phyloP scores from a whole-genome alignment of 2,113 vertebrate genomes.

The Apaloderma vittatum region DNA sequence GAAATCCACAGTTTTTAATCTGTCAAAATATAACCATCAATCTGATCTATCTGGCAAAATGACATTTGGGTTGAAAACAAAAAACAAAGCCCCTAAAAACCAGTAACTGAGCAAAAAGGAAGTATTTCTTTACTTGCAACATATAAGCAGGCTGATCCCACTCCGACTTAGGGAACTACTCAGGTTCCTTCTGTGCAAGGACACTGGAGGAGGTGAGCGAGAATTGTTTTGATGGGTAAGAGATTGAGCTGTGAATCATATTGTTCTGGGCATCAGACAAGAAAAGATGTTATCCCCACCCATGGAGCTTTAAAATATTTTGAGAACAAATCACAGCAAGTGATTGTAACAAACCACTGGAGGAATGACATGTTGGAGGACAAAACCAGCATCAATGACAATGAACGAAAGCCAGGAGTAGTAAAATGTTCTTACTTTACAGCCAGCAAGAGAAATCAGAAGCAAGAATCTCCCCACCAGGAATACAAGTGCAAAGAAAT shows the following conservation, averaged over 20 bases:
- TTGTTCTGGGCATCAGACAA: background rate
- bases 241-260: background rate
- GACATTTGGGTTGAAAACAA: background rate
- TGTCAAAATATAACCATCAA: background rate
- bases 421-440: background rate
- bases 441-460: background rate
- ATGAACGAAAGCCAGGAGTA: background rate
- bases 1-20: background rate
- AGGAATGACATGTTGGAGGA: background rate
- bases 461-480: background rate
- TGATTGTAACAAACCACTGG: background rate
- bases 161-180: background rate
- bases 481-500: background rate
- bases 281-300: background rate
- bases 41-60: background rate
- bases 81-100: background rate
- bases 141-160: background rate
- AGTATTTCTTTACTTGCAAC: background rate
- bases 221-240: background rate
- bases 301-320: conserved; percentile 5
- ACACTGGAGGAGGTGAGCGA: background rate
- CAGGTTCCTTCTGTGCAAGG: background rate
- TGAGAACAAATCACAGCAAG: conserved; percentile 48
- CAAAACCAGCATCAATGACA: background rate
- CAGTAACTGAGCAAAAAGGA: background rate